Evolutionary conservation across 2,797 vertebrate species (phyloP).

Genomic region (Smutsia gigantea): DNA sequence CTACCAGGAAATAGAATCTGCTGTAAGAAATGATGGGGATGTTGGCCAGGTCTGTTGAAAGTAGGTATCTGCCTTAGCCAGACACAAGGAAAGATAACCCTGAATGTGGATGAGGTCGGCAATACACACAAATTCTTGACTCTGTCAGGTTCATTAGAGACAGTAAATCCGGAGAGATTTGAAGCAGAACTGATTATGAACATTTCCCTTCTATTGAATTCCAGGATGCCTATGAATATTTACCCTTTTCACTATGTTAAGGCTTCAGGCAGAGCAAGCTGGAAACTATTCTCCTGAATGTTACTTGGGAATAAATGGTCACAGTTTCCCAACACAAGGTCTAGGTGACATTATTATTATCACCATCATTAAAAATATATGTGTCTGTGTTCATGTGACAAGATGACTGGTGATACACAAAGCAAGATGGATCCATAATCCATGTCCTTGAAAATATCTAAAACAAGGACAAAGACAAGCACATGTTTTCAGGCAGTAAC

Average conservation of each 20-base stretch:
- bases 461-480: neutral
- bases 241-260: slow-evolving; percentile 78
- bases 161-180: slow-evolving; percentile 24
- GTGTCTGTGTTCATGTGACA: slow-evolving; percentile 11
- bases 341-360: slow-evolving; percentile 19
- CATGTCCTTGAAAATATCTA: neutral
- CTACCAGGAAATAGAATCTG: slow-evolving; percentile 76
- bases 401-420: slow-evolving; percentile 17
- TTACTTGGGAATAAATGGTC: slow-evolving; percentile 82
- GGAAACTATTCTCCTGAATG: slow-evolving; percentile 89
- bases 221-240: slow-evolving; percentile 72
- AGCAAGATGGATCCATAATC: neutral
- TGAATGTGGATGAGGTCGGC: neutral
- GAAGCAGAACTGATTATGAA: slow-evolving; percentile 31
- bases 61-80: slow-evolving; percentile 62
- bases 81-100: slow-evolving; percentile 64
- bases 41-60: neutral
- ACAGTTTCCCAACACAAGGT: slow-evolving; percentile 72
- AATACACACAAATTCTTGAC: neutral
- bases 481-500: neutral
- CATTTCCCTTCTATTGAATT: slow-evolving; percentile 46
- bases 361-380: slow-evolving; percentile 49
- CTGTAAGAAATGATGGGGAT: slow-evolving; percentile 66
- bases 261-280: slow-evolving; percentile 82
- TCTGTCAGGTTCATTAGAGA: slow-evolving; percentile 56